These are phyloP conservation scores for Drosophila greeni DNA, from an alignment of 2,888 invertebrate species.

Conservation along the genomic window DNA sequence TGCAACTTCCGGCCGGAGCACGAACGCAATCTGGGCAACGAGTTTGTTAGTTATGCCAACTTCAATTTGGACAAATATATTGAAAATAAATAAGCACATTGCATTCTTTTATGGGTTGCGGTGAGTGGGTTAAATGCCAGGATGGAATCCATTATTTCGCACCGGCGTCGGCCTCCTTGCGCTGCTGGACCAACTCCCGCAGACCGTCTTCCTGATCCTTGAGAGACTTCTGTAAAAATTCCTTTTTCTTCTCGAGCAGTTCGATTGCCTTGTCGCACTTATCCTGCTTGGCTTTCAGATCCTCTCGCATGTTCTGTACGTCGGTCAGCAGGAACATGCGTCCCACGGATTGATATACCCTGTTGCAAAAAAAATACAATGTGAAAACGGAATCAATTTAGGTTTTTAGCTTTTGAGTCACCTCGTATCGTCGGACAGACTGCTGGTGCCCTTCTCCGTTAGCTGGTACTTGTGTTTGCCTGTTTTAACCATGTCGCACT, in stretches of 20 bases:
- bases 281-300: conserved; percentile 82
- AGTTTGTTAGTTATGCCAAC: conserved; percentile 94
- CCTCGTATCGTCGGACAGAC: conserved; percentile 76
- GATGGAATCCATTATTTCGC: conserved; percentile 48
- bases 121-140: conserved; percentile 7
- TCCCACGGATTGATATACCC: conserved; percentile 83
- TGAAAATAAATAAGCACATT: conserved; percentile 62
- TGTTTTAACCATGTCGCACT: conserved; percentile 84
- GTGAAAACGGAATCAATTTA: background rate
- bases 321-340: conserved; percentile 88
- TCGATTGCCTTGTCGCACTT: conserved; percentile 85
- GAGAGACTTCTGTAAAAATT: conserved; percentile 85
- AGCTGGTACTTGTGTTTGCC: conserved; percentile 85
- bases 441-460: conserved; percentile 81
- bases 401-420: conserved; percentile 30
- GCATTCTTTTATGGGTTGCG: conserved; percentile 5
- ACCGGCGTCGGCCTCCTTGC: conserved; percentile 79
- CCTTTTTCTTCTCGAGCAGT: conserved; percentile 85
- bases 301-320: conserved; percentile 82
- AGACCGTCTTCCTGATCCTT: conserved; percentile 91
- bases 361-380: conserved; percentile 30
- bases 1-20: conserved; percentile 89
- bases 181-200: conserved; percentile 87
- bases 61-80: conserved; percentile 84
- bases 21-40: conserved; percentile 93